phyloP scores from a whole-genome alignment of 1,140 invertebrate genomes.

The Anoplophora glabripennis region DNA sequence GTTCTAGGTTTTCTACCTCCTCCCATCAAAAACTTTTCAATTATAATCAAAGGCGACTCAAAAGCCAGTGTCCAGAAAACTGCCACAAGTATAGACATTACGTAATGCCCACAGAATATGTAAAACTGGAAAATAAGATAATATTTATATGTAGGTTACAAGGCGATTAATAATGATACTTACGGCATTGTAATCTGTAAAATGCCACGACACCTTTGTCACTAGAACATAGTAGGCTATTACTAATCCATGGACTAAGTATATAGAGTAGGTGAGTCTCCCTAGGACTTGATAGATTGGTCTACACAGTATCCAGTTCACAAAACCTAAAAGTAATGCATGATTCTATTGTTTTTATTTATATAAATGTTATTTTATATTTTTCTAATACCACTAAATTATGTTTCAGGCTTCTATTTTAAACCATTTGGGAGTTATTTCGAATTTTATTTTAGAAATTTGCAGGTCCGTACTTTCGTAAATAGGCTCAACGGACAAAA shows the following conservation, averaged over 20 bases:
- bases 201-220: conserved; percentile 15
- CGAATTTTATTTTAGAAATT: too few relatives aligned
- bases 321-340: conserved; percentile 32
- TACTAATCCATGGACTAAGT: conserved; percentile 29
- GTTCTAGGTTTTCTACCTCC: background rate
- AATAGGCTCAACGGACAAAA: too few relatives aligned
- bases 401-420: too few relatives aligned
- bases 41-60: conserved; percentile 25
- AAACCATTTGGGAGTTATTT: too few relatives aligned
- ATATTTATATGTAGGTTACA: too few relatives aligned
- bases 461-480: too few relatives aligned
- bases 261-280: conserved; percentile 37
- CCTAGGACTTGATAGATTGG: conserved; percentile 32
- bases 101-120: conserved; percentile 18
- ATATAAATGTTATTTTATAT: too few relatives aligned
- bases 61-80: conserved; percentile 25
- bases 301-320: conserved; percentile 34
- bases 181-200: conserved; percentile 23
- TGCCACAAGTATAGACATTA: conserved; percentile 14
- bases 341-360: too few relatives aligned
- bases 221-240: conserved; percentile 9
- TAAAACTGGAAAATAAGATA: conserved; percentile 23
- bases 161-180: too few relatives aligned
- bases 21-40: conserved; percentile 19
- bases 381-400: too few relatives aligned